Evolutionary conservation across 2,113 vertebrate genomes (phyloP), one percentile per base, ranked within the genome.

Genomic region (Anguilla rostrata): DNA sequence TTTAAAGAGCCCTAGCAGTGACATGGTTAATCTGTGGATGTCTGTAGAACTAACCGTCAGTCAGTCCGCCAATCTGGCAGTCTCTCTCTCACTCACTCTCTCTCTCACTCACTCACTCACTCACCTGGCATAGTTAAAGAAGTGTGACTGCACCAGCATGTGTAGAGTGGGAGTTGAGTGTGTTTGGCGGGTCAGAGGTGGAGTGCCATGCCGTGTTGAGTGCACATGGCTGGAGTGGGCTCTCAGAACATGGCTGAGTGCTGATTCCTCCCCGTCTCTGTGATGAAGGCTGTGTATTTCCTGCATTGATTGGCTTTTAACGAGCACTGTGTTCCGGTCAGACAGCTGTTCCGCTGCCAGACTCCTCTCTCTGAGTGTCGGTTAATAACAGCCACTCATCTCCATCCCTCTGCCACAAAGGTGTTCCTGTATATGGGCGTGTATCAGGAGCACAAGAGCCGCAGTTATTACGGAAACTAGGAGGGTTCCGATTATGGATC

Each of bases 281-380:
- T 11, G 71, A 12, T 75, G 71, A 12, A 26, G 71, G 9, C 71
- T 29, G 71, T 12, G 11, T 75, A 34, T 75, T 75, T 75, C 26
- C 71, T 34, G 71, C 71, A 75, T 75, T 75, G 71, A 75, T 75
- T 75, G 16, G 71, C 71, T 75, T 12, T 75, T 75, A 75, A 75
- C n/a, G 71, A 75, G 71, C 5, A 34, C 71, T 34, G 26, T 11
- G 71, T 75, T 71, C 63, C 63, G 63, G 63, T 71, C 63, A 71
- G 63, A 71, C 63, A n/a, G 63, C 63, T 34, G 34, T 34, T 71
- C 63, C 26, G 22, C 63, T 71, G 63, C 63, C 63, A 26, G 26
- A n/a, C 63, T 75, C 26, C 71, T 75, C 71, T 75, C 71, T 11
- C 71, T 34, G 26, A 75, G 71, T 75, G 71, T 29, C 5, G 5